These are phyloP conservation scores for Aphelinus atriplicis DNA, from an alignment of 1,140 invertebrate species.

Conservation along the genomic window DNA sequence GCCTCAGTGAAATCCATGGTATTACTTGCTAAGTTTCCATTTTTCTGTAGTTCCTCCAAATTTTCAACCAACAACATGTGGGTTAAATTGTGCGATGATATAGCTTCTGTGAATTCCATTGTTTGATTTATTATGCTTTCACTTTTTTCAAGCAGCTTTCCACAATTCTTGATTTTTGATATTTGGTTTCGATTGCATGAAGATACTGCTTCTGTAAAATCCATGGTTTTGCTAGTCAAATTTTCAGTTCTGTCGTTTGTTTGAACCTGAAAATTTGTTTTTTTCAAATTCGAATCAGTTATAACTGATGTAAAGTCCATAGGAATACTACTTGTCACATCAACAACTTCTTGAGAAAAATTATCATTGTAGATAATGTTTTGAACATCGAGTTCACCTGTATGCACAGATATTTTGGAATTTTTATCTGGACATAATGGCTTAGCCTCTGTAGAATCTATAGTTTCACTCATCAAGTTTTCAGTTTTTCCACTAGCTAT, in stretches of 20 bases:
- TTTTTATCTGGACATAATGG: no score
- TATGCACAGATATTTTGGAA: no score
- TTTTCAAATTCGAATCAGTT: no score
- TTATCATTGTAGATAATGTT: no score
- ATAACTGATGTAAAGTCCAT: no score
- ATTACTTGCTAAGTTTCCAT: background rate
- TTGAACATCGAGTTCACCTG: no score
- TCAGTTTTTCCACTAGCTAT: background rate
- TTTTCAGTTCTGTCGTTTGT: background rate
- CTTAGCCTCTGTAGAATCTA: constrained; percentile 31
- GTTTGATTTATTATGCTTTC: constrained; percentile 16
- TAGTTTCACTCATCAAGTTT: background rate
- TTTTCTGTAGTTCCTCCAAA: background rate
- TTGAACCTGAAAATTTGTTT: no score
- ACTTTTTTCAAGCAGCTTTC: background rate
- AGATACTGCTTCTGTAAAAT: constrained; percentile 8
- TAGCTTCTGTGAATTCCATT: constrained; percentile 36
- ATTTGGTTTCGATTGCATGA: no score
- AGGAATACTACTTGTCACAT: no score
- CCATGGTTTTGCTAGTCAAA: constrained; percentile 38
- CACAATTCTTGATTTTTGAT: background rate
- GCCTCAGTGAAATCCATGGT: no score
- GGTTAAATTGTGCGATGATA: background rate
- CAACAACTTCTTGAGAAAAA: no score
- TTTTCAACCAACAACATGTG: background rate